Conservation (phyloP, 2,797 vertebrate genomes). For the Hylomyscus alleni region DNA sequence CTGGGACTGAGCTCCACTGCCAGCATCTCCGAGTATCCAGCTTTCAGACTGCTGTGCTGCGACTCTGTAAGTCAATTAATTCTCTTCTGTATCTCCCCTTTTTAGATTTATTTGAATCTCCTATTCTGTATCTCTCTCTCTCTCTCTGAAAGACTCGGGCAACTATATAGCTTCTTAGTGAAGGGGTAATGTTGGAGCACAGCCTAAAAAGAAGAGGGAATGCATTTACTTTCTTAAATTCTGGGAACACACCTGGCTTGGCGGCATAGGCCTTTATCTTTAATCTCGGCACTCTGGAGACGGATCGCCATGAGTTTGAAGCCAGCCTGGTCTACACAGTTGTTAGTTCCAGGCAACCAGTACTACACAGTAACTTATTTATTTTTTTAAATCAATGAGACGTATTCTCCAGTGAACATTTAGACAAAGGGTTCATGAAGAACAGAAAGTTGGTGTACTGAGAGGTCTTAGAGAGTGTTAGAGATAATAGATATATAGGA, state of each 20-base stretch:
- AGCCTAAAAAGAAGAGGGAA: conserved; percentile 48
- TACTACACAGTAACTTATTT: background rate
- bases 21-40: background rate
- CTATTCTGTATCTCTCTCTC: background rate
- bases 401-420: background rate
- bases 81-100: background rate
- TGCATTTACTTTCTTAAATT: conserved; percentile 23
- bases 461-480: background rate
- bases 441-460: conserved; percentile 35
- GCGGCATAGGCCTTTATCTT: background rate
- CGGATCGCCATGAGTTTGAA: background rate
- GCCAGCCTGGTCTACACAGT: background rate
- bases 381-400: background rate
- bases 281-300: background rate
- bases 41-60: background rate
- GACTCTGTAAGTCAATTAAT: background rate
- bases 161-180: background rate
- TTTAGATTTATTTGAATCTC: background rate
- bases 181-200: conserved; percentile 58
- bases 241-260: background rate
- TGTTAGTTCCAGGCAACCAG: background rate
- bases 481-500: conserved; percentile 28
- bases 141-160: background rate
- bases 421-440: conserved; percentile 11
- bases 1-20: background rate